Evolutionary conservation across 1,140 invertebrate species (phyloP).

Genomic region (Drosophila pseudoananassae): DNA sequence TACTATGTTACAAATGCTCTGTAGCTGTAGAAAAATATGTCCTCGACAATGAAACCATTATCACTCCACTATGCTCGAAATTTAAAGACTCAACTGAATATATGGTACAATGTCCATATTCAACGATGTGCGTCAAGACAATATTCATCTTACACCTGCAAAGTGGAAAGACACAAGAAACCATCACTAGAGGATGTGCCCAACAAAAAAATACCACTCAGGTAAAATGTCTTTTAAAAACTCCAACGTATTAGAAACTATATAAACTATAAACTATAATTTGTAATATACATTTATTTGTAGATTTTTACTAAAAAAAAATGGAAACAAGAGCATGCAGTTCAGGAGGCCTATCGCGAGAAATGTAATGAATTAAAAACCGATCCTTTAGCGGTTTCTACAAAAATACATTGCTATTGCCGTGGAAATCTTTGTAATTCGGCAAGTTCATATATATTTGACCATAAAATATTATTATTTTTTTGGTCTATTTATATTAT

Average conservation of each 20-base stretch:
- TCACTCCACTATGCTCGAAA: conserved; percentile 88
- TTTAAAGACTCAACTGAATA: conserved; percentile 89
- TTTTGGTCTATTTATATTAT: conserved; percentile 81
- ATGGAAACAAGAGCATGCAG: conserved; percentile 87
- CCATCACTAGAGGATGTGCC: conserved; percentile 89
- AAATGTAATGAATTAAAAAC: conserved; percentile 88
- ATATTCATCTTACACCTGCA: conserved; percentile 87
- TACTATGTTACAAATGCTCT: conserved; percentile 89
- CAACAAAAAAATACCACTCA: conserved; percentile 88
- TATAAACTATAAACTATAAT: too few species aligned
- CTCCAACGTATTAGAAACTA: neutral
- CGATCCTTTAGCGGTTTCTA: conserved; percentile 86
- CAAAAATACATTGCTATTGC: conserved; percentile 88
- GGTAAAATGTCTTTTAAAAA: conserved; percentile 32
- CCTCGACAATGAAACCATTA: conserved; percentile 73
- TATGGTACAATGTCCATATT: conserved; percentile 90
- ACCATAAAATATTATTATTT: conserved; percentile 80
- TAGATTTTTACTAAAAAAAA: conserved; percentile 85
- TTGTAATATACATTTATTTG: conserved; percentile 12
- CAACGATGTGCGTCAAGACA: conserved; percentile 92
- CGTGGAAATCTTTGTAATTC: conserved; percentile 88
- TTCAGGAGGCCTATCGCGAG: conserved; percentile 88
- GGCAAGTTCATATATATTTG: conserved; percentile 84
- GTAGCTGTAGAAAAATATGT: conserved; percentile 84
- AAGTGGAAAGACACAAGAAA: conserved; percentile 87